Evolutionary conservation across 2,888 invertebrate genomes (phyloP), one percentile per base, ranked within the genome.

Genomic region (Lepidonotus clava): DNA sequence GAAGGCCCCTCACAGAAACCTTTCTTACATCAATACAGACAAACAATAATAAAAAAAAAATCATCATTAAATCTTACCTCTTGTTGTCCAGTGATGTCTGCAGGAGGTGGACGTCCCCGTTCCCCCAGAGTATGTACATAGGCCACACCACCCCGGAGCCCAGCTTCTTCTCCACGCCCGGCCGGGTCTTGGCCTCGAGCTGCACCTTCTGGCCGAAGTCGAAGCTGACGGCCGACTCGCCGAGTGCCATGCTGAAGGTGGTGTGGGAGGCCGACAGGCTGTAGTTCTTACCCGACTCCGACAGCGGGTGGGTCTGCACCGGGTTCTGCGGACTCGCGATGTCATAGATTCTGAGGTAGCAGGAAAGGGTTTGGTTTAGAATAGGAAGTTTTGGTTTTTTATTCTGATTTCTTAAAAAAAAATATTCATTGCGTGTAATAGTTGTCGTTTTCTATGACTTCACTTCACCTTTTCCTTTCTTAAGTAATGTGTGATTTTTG

Each of bases 151-250:
- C 87, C 14, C 84, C 88, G n/a, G 56, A 71, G 80, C 90, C 56
- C 85, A 88, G 0, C 14, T 21, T 61, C 83, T 56, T 84, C 67
- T 66, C 40, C 24, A 36, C 24, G 40, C 84, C 46, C 18, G 40
- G 66, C 24, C 67, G 24, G 8, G 40, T 11, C 46, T 32, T 56
- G 2, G 36, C 24, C 24, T 83, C 28, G 18, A 93, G 87, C 67
- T 90, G 89, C 5, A 92, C 87, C 95, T 96, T 86, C 0, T 96
- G 95, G 0, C 96, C 96, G 92, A 97, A 96, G 92, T 98, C 97
- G 95, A 98, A 98, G 94, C 97, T 97, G 24, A 98, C 97, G 0
- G 97, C 97, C 0, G 96, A 96, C 92, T 98, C 98, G 0, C 98
- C 98, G n/a, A 98, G 95, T 11, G 95, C 95, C 24, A 41, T 18